phyloP scores from a whole-genome alignment of 2,797 vertebrate genomes.

The Phataginus tetradactyla region DNA sequence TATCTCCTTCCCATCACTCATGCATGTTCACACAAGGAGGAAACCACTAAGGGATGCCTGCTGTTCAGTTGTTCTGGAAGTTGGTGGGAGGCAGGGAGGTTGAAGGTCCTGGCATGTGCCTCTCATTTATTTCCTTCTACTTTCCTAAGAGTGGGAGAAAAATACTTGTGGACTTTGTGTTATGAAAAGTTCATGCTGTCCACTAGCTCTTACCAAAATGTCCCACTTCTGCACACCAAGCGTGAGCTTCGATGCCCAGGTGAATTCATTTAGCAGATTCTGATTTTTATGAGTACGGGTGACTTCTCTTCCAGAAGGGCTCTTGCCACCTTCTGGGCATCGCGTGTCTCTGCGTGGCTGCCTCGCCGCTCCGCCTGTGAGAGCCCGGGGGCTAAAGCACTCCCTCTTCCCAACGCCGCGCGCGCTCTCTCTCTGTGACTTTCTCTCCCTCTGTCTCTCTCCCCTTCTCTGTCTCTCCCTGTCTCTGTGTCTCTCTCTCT shows the following conservation, averaged over 20 bases:
- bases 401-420: not conserved
- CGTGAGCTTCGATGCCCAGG: not conserved
- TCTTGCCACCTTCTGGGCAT: not conserved
- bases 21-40: constrained; percentile 75
- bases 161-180: constrained; percentile 72
- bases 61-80: constrained; percentile 80
- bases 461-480: not conserved
- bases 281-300: not conserved
- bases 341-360: not conserved
- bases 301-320: not conserved
- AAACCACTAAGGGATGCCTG: constrained; percentile 68
- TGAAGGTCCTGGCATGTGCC: constrained; percentile 76
- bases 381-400: not conserved
- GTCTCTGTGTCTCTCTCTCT: not conserved
- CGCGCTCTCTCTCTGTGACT: not conserved
- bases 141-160: constrained; percentile 79
- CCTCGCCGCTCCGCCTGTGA: not conserved
- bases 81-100: constrained; percentile 76
- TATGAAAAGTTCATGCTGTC: constrained; percentile 60
- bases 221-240: not conserved
- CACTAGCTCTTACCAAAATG: constrained; percentile 16
- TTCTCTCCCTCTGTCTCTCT: not conserved
- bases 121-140: constrained; percentile 80
- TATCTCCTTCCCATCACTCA: constrained; percentile 73
- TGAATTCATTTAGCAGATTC: not conserved